Evolutionary conservation across 1,140 invertebrate genomes (phyloP).

Genomic region (Plodia interpunctella): DNA sequence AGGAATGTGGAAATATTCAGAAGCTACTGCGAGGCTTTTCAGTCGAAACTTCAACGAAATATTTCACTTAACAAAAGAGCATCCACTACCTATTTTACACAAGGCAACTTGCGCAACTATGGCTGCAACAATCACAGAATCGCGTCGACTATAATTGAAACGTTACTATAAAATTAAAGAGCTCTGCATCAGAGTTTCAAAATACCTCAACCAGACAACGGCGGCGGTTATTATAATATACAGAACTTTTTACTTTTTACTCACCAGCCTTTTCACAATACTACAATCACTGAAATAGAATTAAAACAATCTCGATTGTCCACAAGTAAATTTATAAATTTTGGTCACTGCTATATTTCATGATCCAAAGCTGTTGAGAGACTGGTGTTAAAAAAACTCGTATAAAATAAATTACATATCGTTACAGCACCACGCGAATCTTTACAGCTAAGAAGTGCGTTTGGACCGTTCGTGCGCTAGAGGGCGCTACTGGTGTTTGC

Average conservation of each 20-base stretch:
- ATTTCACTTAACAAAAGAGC: conserved; percentile 4
- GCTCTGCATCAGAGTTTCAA: too few relatives aligned
- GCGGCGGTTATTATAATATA: neutral
- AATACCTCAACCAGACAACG: too few relatives aligned
- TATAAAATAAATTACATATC: neutral
- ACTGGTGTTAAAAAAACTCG: too few relatives aligned
- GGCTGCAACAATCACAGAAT: neutral
- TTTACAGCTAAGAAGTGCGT: neutral
- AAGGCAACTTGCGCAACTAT: neutral
- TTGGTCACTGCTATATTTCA: too few relatives aligned
- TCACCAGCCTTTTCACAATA: too few relatives aligned
- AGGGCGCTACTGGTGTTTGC: conserved; percentile 57
- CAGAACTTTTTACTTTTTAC: too few relatives aligned
- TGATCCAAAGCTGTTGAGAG: too few relatives aligned
- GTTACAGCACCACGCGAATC: neutral
- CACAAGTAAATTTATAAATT: too few relatives aligned
- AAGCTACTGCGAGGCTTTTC: conserved; percentile 13
- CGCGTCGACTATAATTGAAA: neutral
- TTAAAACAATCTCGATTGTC: too few relatives aligned
- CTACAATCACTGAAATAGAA: too few relatives aligned
- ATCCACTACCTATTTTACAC: neutral
- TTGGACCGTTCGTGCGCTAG: neutral
- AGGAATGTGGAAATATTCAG: conserved; percentile 17
- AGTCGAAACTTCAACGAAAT: neutral
- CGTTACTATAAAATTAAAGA: neutral